A percentile compares a stretch with the other conserved stretches of the same genome.
These are phyloP conservation scores for Macrophya annulata DNA, from an alignment of 2,888 invertebrate genomes.

Conservation along the genomic window DNA sequence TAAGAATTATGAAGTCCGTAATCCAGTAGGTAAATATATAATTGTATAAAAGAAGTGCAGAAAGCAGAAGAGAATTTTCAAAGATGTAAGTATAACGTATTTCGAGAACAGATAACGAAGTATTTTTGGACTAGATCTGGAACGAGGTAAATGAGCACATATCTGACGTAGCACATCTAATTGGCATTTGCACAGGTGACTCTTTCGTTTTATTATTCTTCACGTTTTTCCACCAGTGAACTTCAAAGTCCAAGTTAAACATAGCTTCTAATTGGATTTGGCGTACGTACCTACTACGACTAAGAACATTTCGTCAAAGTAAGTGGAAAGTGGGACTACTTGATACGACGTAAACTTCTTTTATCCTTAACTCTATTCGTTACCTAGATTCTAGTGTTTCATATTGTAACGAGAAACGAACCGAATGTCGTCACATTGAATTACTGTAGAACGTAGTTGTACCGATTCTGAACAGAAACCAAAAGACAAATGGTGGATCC, in stretches of 20 bases:
- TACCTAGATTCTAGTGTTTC: background rate
- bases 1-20: too few species aligned
- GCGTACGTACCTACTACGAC: background rate
- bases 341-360: background rate
- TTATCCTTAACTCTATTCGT: background rate
- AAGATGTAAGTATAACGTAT: background rate
- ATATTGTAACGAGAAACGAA: background rate
- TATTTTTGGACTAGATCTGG: constrained; percentile 12
- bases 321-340: background rate
- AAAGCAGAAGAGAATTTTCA: background rate
- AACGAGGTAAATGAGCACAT: background rate
- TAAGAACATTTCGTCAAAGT: constrained; percentile 25
- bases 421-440: background rate
- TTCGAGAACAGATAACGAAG: constrained; percentile 4
- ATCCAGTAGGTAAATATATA: too few species aligned
- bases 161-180: constrained; percentile 34
- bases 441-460: background rate
- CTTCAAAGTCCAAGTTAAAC: constrained; percentile 34
- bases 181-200: constrained; percentile 39
- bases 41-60: background rate
- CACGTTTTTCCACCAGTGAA: background rate
- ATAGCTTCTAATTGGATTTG: constrained; percentile 29
- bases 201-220: constrained; percentile 36
- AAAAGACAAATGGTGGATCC: too few species aligned
- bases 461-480: background rate